phyloP scores from a whole-genome alignment of 2,888 invertebrate species.

The Dinocampus coccinellae region DNA sequence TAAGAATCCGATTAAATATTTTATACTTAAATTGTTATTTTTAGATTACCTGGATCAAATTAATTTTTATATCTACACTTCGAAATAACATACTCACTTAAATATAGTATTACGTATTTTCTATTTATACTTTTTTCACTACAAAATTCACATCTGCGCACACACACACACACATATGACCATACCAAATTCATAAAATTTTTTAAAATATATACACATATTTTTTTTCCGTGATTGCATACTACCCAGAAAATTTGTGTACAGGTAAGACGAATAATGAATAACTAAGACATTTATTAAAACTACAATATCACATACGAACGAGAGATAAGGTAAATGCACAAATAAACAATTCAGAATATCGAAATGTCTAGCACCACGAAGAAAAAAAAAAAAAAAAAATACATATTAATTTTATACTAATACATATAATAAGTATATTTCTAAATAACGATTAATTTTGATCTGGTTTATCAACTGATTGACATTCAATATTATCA shows the following conservation, averaged over 20 bases:
- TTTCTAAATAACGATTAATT: background rate
- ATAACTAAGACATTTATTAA: background rate
- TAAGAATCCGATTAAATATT: background rate
- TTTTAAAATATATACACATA: background rate
- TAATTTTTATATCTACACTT: background rate
- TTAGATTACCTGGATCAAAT: slow-evolving; percentile 32
- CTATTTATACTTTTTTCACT: background rate
- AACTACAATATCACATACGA: background rate
- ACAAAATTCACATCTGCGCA: background rate
- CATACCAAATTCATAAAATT: too few species aligned
- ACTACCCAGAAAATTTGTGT: background rate
- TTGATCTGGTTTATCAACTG: background rate
- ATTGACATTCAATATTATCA: background rate
- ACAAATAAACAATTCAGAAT: background rate
- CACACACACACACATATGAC: background rate
- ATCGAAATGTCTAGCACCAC: too few species aligned
- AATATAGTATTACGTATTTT: slow-evolving; percentile 23
- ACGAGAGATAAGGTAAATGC: background rate
- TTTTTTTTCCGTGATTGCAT: background rate
- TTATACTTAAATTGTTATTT: slow-evolving; percentile 16
- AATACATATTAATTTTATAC: background rate
- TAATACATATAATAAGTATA: background rate
- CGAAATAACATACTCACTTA: slow-evolving; percentile 10
- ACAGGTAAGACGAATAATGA: background rate
- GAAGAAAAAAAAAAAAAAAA: background rate